Percentiles rank a stretch among this genome's conserved stretches.
phyloP scores from a whole-genome alignment of 2,797 vertebrate species.

The Craterocephalus amniculus region DNA sequence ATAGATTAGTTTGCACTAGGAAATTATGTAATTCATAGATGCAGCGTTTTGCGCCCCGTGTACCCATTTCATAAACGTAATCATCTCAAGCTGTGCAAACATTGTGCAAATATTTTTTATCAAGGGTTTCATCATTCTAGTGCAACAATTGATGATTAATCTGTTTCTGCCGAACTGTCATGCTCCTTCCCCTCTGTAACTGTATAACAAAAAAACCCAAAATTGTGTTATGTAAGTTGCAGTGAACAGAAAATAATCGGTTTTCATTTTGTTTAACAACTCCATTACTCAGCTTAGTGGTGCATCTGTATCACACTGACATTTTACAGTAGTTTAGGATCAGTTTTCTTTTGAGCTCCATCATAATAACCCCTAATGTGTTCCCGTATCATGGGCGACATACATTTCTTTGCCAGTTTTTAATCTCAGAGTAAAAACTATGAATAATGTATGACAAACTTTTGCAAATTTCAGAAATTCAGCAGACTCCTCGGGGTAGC shows the following conservation, averaged over 20 bases:
- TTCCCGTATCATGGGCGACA: neutral
- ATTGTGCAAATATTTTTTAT: neutral
- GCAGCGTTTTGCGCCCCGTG: neutral
- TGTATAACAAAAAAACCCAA: neutral
- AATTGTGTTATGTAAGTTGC: neutral
- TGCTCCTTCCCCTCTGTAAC: neutral
- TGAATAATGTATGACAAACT: slow-evolving; percentile 24
- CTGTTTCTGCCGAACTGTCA: neutral
- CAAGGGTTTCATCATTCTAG: neutral
- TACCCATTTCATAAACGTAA: neutral
- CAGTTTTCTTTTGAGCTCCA: slow-evolving; percentile 35
- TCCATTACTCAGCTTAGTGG: neutral
- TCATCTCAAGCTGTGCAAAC: neutral
- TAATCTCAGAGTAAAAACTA: slow-evolving; percentile 31
- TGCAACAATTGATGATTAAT: neutral
- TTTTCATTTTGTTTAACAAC: neutral
- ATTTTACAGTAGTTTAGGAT: neutral
- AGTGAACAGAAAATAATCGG: neutral
- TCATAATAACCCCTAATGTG: neutral
- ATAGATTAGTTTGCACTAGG: neutral
- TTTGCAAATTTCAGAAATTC: slow-evolving; percentile 3
- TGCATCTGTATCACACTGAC: neutral
- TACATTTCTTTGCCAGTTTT: slow-evolving; percentile 11
- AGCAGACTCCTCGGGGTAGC: neutral
- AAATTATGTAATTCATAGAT: neutral